These are phyloP conservation scores for Potamarius usumacintae DNA, from an alignment of 2,113 vertebrate species.

Conservation along the genomic window DNA sequence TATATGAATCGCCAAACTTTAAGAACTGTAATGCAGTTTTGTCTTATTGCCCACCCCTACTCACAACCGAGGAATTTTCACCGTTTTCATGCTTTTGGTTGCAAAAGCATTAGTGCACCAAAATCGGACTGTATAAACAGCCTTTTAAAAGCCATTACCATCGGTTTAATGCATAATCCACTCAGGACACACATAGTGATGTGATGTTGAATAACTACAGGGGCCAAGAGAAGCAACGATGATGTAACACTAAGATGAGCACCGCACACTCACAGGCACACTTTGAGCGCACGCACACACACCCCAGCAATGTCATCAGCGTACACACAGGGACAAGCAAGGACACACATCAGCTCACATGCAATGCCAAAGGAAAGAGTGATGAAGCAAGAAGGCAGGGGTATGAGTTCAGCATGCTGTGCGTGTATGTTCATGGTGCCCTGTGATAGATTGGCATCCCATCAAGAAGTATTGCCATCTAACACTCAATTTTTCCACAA, in stretches of 20 bases:
- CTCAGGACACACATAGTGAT: constrained; percentile 24
- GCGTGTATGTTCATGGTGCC: no score
- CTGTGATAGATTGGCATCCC: no score
- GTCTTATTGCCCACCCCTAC: not conserved
- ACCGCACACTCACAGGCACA: constrained; percentile 19
- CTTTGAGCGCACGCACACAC: not conserved
- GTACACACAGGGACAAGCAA: constrained; percentile 5
- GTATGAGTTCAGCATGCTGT: not conserved
- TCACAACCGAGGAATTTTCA: not conserved
- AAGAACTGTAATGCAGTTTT: not conserved
- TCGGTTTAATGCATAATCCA: constrained; percentile 62
- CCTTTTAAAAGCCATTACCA: constrained; percentile 50
- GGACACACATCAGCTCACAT: constrained; percentile 15
- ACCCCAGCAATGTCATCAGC: no score
- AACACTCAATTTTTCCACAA: not conserved
- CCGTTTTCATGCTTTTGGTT: not conserved
- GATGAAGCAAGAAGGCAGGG: not conserved
- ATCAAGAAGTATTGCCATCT: not conserved
- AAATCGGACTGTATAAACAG: not conserved
- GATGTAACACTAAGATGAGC: constrained; percentile 57
- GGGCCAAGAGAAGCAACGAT: constrained; percentile 44
- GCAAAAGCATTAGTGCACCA: not conserved
- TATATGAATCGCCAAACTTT: not conserved
- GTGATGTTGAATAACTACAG: constrained; percentile 56
- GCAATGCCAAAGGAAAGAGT: not conserved